Base-by-base conservation (phyloP, 2,797 vertebrate genomes). In the Micropoecilia bifurca region DNA sequence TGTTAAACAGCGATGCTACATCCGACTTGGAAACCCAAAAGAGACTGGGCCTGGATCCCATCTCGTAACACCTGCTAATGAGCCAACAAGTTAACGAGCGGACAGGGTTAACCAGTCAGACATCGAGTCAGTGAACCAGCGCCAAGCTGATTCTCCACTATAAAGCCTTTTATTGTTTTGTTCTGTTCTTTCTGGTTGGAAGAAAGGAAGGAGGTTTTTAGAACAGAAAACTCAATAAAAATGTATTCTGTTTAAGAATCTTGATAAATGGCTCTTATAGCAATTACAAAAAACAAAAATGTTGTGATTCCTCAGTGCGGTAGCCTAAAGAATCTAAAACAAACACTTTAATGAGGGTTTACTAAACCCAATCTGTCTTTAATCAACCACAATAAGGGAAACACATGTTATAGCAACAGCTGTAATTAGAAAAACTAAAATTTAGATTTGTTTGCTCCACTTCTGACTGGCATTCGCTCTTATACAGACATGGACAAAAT, bases 31-130 rank as follows among this genome's bases (percentile, higher is more conserved):
- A 84, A 74, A 74, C 87, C 73, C 81, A 71, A 75, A 33, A 75
- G 48, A 78, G 84, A 61, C 55, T 74, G 33, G 75, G 79, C 76
- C 92, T 92, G 93, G 83, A 75, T 87, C 90, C 76, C 76, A 66
- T 96, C 93, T 87, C 47, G 8, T 80, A 90, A 94, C 94, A 95
- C 94, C 94, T 91, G 90, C 92, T 96, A 95, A 96, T 94, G 92
- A 95, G 92, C 89, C 85, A 74, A 88, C 91, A 81, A 63, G 74
- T 88, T 81, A 50, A 78, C 87, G 81, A 89, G 83, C 82, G 80
- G 55, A 68, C 75, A 30, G 87, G 82, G 87, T 91, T 90, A 89
- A 90, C 66, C 25, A 74, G 55, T 78, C 73, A 73, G 81, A 74
- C 81, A 43, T 80, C 78, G 71, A 74, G 83, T 80, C 82, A 76